Evolutionary conservation across 2,888 invertebrate genomes (phyloP), one percentile per base, ranked within the genome.

Genomic region (Bimastos eiseni): DNA sequence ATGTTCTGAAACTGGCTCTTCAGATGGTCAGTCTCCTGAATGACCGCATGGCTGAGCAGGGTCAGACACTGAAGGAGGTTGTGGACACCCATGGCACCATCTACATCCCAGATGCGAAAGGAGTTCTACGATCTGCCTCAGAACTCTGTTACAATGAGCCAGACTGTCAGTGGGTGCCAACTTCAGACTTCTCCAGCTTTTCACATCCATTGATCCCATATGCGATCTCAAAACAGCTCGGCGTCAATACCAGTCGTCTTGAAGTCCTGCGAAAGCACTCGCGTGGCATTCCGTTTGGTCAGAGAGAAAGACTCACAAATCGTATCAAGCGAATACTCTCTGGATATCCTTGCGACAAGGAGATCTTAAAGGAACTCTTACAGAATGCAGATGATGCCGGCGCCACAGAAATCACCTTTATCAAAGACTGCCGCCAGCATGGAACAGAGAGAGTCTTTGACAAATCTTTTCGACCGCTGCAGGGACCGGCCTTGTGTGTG

Each of bases 401-500:
- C 6, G 94, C 94, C 4, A 93, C 93, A 13, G 94, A 94, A 91
- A 92, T 94, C 13, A 93, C 93, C 88, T 94, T 94, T 91, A 93
- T 94, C 84, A 93, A 93, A 89, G 94, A 94, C 90, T 91, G 92
- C n/a, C 91, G 93, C 13, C 89, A 83, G 6, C 93, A 94, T 90
- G 89, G 92, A 34, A 92, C 91, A 13, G 92, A 93, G 17, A 88
- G 92, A 33, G 92, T 94, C 19, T 93, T 94, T 90, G 92, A 92
- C 44, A 92, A 93, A 8, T 91, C 91, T 5, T 94, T 93, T 93
- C 91, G 92, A 70, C 91, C 92, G 4, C 91, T 94, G 13, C 94
- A 95, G 91, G 95, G 94, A 24, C 94, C 95, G 33, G 94, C 94
- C 0, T 91, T 95, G 21, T 94, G 94, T 91, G 94, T 94, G 8